Conservation (phyloP, 2,888 invertebrate genomes). For the Opisthograptis luteolata region DNA sequence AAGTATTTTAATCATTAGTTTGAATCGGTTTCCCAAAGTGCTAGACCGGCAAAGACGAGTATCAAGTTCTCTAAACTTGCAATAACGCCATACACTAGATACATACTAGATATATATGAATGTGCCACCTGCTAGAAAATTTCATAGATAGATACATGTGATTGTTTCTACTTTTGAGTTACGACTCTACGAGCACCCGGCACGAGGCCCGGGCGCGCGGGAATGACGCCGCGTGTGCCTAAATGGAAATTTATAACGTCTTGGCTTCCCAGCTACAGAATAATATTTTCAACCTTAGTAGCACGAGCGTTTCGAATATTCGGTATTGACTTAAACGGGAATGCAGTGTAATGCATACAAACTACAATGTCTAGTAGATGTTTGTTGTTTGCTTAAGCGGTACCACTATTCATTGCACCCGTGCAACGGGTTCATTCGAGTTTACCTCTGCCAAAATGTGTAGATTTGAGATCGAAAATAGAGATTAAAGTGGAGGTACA, state of each 20-base stretch:
- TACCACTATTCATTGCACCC: background rate
- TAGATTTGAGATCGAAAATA: background rate
- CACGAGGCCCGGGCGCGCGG: slow-evolving; percentile 41
- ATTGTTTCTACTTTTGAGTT: slow-evolving; percentile 64
- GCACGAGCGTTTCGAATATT: slow-evolving; percentile 17
- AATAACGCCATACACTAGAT: slow-evolving; percentile 43
- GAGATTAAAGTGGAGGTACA: no score
- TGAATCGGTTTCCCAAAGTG: no score
- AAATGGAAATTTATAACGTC: slow-evolving; percentile 69
- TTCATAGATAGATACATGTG: slow-evolving; percentile 56
- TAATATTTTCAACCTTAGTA: slow-evolving; percentile 41
- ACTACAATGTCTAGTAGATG: slow-evolving; percentile 1
- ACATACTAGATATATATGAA: no score
- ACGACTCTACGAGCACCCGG: slow-evolving; percentile 53
- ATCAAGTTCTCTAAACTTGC: no score
- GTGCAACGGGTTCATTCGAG: background rate
- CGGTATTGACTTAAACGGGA: slow-evolving; percentile 14
- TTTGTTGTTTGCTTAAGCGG: slow-evolving; percentile 1
- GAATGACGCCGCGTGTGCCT: slow-evolving; percentile 59
- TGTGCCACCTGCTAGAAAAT: slow-evolving; percentile 64
- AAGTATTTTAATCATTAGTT: no score
- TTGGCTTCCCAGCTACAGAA: slow-evolving; percentile 48
- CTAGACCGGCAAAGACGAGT: no score
- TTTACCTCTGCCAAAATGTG: background rate
- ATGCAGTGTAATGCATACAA: slow-evolving; percentile 6